A percentile compares a stretch with the other conserved stretches of the same genome.
These are phyloP conservation scores for Lophura swinhoii DNA, from an alignment of 2,797 vertebrate genomes.

Conservation along the genomic window DNA sequence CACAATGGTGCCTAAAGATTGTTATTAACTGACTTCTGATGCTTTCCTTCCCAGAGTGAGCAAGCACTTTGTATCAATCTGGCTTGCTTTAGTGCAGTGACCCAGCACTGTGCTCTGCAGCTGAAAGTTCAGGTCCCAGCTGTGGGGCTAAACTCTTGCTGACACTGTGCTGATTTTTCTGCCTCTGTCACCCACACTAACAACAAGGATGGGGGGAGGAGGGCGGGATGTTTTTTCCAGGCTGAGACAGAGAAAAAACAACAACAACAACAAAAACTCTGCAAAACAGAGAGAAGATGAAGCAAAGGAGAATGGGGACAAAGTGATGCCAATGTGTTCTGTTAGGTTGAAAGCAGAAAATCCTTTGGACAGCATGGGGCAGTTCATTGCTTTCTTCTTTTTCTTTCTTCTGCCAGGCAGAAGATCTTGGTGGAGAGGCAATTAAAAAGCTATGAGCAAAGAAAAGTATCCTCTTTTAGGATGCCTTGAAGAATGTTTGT, in stretches of 20 bases:
- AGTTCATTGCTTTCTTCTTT: not conserved
- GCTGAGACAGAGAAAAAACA: not conserved
- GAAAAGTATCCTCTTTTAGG: not conserved
- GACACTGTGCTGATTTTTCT: conserved; percentile 21
- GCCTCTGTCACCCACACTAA: conserved; percentile 1
- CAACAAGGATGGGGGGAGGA: not conserved
- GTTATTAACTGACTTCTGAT: not conserved
- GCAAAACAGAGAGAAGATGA: not conserved
- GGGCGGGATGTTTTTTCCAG: not conserved
- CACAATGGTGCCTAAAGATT: not conserved
- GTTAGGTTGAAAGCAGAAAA: not conserved
- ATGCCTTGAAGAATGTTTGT: not conserved
- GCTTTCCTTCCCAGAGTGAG: conserved; percentile 15
- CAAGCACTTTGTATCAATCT: conserved; percentile 40
- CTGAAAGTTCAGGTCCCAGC: conserved; percentile 53
- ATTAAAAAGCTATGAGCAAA: not conserved
- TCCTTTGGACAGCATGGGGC: not conserved
- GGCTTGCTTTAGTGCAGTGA: conserved; percentile 55
- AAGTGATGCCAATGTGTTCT: fast-evolving
- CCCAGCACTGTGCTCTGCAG: fast-evolving
- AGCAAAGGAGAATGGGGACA: not conserved
- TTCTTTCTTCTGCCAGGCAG: not conserved
- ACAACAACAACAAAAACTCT: fast-evolving
- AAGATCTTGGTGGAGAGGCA: not conserved
- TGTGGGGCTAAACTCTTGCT: conserved; percentile 49